Conservation (phyloP, 2,888 invertebrate genomes). For the Blera fallax region DNA sequence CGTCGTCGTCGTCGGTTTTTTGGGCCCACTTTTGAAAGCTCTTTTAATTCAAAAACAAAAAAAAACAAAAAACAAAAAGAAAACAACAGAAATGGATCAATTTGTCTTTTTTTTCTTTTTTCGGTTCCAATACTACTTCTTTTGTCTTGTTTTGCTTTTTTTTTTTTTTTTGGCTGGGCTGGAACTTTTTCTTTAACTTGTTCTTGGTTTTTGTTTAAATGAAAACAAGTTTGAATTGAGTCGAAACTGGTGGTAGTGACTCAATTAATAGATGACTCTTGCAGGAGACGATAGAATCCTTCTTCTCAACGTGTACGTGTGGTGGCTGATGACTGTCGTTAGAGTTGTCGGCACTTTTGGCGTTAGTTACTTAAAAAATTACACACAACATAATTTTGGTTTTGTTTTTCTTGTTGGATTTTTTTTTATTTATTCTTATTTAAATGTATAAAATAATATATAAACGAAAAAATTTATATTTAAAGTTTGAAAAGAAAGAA, state of each 20-base stretch:
- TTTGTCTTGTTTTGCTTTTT: neutral
- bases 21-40: no score
- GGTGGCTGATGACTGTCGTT: neutral
- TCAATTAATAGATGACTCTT: neutral
- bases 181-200: no score
- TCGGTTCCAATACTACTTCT: no score
- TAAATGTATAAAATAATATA: slow-evolving; percentile 12
- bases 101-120: neutral
- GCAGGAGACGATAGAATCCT: neutral
- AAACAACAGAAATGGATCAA: neutral
- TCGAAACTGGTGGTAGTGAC: neutral
- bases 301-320: neutral
- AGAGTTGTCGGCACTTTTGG: slow-evolving; percentile 14
- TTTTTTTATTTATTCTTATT: neutral
- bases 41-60: no score
- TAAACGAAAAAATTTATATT: neutral
- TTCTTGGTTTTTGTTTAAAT: neutral
- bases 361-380: slow-evolving; percentile 46
- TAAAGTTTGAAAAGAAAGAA: neutral
- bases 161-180: neutral
- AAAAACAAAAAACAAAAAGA: no score
- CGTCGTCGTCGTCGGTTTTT: no score
- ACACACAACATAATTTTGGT: slow-evolving; percentile 17
- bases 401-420: slow-evolving; percentile 6
- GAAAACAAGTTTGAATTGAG: neutral